Conservation (phyloP, 2,888 invertebrate genomes). For the Chloromyia formosa region DNA sequence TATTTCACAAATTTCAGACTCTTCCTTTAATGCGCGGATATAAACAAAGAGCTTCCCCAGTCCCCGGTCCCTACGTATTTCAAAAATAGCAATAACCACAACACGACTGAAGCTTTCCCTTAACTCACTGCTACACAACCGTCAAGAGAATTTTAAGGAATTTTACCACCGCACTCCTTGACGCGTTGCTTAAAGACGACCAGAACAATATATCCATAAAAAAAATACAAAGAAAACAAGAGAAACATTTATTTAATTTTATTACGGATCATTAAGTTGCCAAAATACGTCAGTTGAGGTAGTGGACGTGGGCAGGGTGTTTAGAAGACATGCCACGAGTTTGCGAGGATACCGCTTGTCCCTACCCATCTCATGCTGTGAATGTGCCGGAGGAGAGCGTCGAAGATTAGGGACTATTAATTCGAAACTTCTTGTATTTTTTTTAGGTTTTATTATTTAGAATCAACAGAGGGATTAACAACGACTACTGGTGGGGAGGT, state of each 20-base stretch:
- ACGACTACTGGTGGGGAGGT: no score
- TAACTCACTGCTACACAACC: background rate
- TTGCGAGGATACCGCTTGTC: no score
- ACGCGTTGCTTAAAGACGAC: no score
- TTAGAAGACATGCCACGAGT: background rate
- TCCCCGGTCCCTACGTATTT: no score
- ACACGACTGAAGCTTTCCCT: no score
- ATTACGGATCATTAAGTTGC: conserved; percentile 35
- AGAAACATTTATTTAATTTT: conserved; percentile 39
- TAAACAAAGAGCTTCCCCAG: no score
- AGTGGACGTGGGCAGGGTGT: background rate
- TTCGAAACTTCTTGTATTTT: conserved; percentile 14
- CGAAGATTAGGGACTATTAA: conserved; percentile 35
- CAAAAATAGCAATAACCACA: no score
- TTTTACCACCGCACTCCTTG: no score
- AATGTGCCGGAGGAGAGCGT: conserved; percentile 1
- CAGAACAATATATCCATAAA: background rate
- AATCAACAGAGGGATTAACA: no score
- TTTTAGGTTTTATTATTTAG: background rate
- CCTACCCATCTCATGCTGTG: no score
- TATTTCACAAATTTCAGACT: background rate
- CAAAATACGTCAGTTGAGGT: conserved; percentile 13
- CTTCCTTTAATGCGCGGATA: no score
- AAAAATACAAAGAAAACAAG: background rate
- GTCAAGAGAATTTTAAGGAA: background rate